Percentiles rank a stretch among this genome's conserved stretches.
Conservation (phyloP, 2,113 vertebrate species). For the Sorex araneus region DNA sequence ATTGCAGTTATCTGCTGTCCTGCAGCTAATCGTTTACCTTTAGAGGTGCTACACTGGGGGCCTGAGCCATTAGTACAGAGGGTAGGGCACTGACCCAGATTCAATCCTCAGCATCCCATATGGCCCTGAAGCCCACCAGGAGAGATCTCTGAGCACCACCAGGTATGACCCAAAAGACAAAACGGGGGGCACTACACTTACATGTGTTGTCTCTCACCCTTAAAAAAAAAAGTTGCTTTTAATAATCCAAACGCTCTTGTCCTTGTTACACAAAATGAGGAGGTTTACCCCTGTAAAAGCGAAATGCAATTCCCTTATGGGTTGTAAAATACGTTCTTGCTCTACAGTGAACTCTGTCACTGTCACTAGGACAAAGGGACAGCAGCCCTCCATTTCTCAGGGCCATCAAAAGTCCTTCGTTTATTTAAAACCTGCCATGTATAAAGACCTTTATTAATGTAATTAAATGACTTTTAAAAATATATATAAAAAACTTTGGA, state of each 20-base stretch:
- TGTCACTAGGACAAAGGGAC: slow-evolving; percentile 16
- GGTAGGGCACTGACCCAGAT: too few relatives aligned
- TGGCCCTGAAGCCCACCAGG: too few relatives aligned
- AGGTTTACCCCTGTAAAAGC: slow-evolving; percentile 83
- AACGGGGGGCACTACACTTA: too few relatives aligned
- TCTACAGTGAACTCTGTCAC: slow-evolving; percentile 74
- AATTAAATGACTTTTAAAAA: slow-evolving; percentile 80
- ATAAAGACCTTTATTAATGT: slow-evolving; percentile 78
- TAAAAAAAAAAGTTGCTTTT: slow-evolving; percentile 80
- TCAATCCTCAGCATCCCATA: too few relatives aligned
- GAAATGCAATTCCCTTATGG: slow-evolving; percentile 83
- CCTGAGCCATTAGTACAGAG: too few relatives aligned
- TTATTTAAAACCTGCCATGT: background rate
- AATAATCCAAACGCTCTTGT: slow-evolving; percentile 83
- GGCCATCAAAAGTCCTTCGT: slow-evolving; percentile 25
- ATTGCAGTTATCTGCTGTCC: slow-evolving; percentile 86
- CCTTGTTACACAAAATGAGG: slow-evolving; percentile 79
- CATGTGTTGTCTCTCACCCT: too few relatives aligned
- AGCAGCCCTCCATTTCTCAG: slow-evolving; percentile 41
- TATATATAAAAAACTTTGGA: slow-evolving; percentile 79
- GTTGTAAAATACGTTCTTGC: slow-evolving; percentile 80
- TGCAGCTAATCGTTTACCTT: slow-evolving; percentile 87
- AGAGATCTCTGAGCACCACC: too few relatives aligned
- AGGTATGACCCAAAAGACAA: too few relatives aligned
- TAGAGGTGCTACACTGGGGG: slow-evolving; percentile 79